Conservation (phyloP, 2,797 vertebrate species). For the Clarias platycephalus region DNA sequence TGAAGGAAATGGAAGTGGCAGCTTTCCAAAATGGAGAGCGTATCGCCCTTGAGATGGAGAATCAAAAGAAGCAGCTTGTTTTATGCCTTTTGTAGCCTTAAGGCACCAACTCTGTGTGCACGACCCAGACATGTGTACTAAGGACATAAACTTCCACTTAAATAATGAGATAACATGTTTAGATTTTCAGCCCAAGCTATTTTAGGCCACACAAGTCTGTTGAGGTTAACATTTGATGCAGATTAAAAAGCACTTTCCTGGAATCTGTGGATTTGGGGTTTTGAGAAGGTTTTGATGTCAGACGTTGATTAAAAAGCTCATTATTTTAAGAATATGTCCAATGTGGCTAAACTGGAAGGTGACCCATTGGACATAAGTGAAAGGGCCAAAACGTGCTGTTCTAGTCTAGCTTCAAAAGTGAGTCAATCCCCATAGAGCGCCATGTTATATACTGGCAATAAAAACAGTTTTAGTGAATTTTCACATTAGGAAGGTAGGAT, state of each 20-base stretch:
- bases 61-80: conserved; percentile 71
- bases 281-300: not conserved
- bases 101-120: conserved; percentile 57
- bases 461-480: no score
- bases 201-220: not conserved
- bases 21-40: not conserved
- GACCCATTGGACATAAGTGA: no score
- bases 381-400: no score
- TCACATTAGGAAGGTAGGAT: no score
- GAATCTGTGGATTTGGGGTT: not conserved
- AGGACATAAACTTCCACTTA: not conserved
- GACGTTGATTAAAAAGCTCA: not conserved
- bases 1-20: conserved; percentile 24
- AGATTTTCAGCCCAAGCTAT: not conserved
- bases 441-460: no score
- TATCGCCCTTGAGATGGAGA: conserved; percentile 43
- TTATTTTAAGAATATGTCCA: not conserved
- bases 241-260: conserved; percentile 9
- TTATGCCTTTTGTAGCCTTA: conserved; percentile 57
- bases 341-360: no score
- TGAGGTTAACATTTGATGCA: not conserved
- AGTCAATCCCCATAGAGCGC: no score
- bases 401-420: no score
- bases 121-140: not conserved
- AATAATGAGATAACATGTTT: conserved; percentile 17